These are phyloP conservation scores for Paralichthys olivaceus DNA, from an alignment of 2,113 vertebrate species.

Conservation along the genomic window DNA sequence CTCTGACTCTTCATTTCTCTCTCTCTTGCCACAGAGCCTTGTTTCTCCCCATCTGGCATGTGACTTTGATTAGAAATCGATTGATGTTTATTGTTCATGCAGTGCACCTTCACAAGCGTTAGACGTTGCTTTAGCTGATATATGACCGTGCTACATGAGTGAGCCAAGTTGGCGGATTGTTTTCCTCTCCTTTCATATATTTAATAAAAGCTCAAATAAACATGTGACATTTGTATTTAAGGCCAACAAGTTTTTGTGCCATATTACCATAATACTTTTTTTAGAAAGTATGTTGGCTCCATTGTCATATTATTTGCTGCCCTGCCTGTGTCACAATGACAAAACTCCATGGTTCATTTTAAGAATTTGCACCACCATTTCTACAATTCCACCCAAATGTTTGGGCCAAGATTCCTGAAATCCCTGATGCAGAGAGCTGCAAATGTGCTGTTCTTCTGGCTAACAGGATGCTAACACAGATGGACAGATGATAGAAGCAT, in stretches of 20 bases:
- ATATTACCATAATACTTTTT: not conserved
- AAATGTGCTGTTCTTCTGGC: not conserved
- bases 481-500: conserved; percentile 15
- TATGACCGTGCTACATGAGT: not conserved
- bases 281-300: not conserved
- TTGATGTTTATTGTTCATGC: not conserved
- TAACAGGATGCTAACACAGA: conserved; percentile 13
- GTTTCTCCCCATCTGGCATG: not conserved
- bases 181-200: not conserved
- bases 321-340: not conserved
- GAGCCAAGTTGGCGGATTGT: not conserved
- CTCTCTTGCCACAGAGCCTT: not conserved
- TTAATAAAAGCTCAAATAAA: not conserved
- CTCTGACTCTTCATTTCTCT: not conserved
- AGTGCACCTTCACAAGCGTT: not conserved
- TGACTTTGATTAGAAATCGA: not conserved
- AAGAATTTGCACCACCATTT: not conserved
- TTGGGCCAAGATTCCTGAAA: not conserved
- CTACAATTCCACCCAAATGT: not conserved
- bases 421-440: not conserved
- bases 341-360: not conserved
- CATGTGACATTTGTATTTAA: not conserved
- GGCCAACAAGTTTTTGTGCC: not conserved
- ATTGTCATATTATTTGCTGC: not conserved
- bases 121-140: not conserved